Evolutionary conservation across 53 echinoderm and acorn worm genomes (phyloP).

Genomic region (Echinometra lucunter): DNA sequence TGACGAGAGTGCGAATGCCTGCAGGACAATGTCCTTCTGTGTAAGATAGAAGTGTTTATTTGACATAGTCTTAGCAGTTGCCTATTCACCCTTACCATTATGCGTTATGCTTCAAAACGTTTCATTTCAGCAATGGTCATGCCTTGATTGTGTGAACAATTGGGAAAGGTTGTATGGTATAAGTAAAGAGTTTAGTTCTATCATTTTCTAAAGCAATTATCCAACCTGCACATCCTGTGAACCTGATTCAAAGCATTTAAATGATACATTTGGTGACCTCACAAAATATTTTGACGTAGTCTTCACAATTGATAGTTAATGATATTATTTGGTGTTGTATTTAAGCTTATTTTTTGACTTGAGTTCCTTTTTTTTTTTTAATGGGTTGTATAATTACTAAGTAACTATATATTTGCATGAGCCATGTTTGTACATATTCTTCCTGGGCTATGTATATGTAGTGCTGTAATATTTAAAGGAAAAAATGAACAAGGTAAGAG

Average conservation of each 20-base stretch:
- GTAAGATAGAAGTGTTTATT: not conserved
- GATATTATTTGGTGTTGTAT: constrained; percentile 38
- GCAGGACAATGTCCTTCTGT: not conserved
- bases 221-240: not conserved
- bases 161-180: not conserved
- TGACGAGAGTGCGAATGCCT: not conserved
- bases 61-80: not conserved
- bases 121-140: not conserved
- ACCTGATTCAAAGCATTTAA: not conserved
- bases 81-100: not conserved
- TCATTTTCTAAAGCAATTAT: not conserved
- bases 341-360: not conserved
- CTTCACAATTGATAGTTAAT: not conserved
- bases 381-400: constrained; percentile 25
- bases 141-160: not conserved
- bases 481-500: not conserved
- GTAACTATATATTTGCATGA: constrained; percentile 40
- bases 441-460: not conserved
- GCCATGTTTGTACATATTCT: constrained; percentile 50
- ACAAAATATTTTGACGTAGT: not conserved
- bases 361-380: constrained; percentile 10
- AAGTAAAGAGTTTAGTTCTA: not conserved
- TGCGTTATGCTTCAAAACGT: not conserved
- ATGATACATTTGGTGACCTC: not conserved
- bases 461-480: not conserved